Conservation (phyloP, 2,888 invertebrate genomes). For the Agonopterix arenella region DNA sequence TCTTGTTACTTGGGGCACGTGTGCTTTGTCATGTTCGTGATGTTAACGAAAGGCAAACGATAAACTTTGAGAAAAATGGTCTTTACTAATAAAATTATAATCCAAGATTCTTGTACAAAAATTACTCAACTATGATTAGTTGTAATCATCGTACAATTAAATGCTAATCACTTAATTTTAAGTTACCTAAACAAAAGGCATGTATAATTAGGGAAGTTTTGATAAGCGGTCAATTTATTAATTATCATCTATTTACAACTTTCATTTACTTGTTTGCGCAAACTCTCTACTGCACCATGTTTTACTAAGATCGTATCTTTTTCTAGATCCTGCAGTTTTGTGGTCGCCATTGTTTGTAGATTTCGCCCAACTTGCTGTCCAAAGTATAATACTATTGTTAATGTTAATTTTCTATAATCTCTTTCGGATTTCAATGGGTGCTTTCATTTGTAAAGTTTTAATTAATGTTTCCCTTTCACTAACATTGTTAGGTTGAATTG, state of each 20-base stretch:
- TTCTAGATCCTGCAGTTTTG: constrained; percentile 15
- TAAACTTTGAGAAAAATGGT: constrained; percentile 25
- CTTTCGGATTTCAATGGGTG: constrained; percentile 32
- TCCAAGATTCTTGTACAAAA: too few species aligned
- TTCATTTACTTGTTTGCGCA: too few species aligned
- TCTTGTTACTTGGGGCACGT: constrained; percentile 65
- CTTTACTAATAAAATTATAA: not conserved
- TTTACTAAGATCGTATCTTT: too few species aligned
- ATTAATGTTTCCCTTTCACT: constrained; percentile 53
- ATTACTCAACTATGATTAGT: too few species aligned
- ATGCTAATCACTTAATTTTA: too few species aligned
- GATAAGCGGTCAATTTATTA: too few species aligned
- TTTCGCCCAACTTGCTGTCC: constrained; percentile 30
- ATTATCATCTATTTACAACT: too few species aligned
- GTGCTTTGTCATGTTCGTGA: constrained; percentile 61
- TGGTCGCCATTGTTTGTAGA: constrained; percentile 38
- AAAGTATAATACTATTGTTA: constrained; percentile 32
- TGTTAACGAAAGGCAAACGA: constrained; percentile 50
- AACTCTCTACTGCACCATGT: too few species aligned
- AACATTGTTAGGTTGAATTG: constrained; percentile 21
- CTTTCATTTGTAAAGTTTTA: constrained; percentile 49
- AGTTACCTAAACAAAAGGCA: too few species aligned
- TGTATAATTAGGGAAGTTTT: too few species aligned
- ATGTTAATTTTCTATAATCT: constrained; percentile 29
- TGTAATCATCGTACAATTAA: too few species aligned